These are phyloP conservation scores for Puffinus mauretanicus DNA, from an alignment of 2,113 vertebrate species.

Conservation along the genomic window DNA sequence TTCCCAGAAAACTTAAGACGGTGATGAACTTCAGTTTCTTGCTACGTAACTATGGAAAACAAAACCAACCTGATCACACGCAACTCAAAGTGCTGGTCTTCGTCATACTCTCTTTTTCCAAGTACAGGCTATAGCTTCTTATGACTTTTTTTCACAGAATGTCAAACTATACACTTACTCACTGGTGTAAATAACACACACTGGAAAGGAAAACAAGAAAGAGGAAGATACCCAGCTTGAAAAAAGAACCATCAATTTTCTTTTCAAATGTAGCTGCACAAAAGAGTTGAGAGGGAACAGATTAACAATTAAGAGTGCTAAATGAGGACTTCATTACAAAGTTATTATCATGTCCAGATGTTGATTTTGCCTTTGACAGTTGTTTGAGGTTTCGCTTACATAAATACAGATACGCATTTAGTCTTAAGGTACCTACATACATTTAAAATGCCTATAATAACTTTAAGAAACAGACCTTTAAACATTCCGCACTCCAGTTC, in stretches of 20 bases:
- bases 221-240: not conserved
- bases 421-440: not conserved
- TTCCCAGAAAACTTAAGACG: not conserved
- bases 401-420: not conserved
- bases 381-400: not conserved
- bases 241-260: slow-evolving; percentile 26
- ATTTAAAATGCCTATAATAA: not conserved
- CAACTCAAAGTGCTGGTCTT: not conserved
- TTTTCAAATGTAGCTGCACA: slow-evolving; percentile 34
- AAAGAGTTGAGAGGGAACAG: not conserved
- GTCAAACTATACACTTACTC: not conserved
- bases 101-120: not conserved
- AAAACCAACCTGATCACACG: not conserved
- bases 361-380: not conserved
- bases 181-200: not conserved
- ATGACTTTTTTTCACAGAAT: not conserved
- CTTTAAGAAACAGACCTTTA: not conserved
- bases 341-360: slow-evolving; percentile 1
- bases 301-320: not conserved
- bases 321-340: not conserved
- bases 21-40: not conserved
- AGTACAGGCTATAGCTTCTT: not conserved
- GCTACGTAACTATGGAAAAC: not conserved
- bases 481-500: not conserved
- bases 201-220: slow-evolving; percentile 9